Conservation (phyloP, 2,888 invertebrate species). For the Apodemia hepburni region DNA sequence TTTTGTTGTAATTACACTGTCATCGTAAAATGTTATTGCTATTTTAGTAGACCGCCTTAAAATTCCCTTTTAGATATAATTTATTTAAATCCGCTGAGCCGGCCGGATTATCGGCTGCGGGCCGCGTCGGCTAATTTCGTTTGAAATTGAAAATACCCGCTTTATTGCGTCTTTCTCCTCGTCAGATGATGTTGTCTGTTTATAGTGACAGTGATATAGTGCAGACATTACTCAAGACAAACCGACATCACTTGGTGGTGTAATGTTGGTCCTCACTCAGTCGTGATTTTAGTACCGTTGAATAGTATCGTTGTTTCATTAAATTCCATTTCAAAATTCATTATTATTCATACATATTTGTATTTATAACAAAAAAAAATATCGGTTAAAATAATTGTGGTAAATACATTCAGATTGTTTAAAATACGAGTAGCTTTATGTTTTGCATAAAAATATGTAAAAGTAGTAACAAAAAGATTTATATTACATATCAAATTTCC, state of each 20-base stretch:
- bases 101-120: constrained; percentile 8
- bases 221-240: background rate
- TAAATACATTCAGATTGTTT: too few relatives aligned
- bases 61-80: constrained; percentile 7
- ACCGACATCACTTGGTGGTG: background rate
- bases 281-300: too few relatives aligned
- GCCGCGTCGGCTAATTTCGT: constrained; percentile 7
- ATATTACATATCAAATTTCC: too few relatives aligned
- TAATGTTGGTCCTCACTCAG: too few relatives aligned
- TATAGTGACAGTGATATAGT: constrained; percentile 6
- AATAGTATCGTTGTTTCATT: too few relatives aligned
- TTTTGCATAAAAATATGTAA: too few relatives aligned
- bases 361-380: too few relatives aligned
- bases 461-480: too few relatives aligned
- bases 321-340: too few relatives aligned
- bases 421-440: too few relatives aligned
- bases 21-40: constrained; percentile 5
- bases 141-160: constrained; percentile 15
- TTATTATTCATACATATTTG: too few relatives aligned
- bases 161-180: constrained; percentile 4
- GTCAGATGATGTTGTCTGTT: constrained; percentile 7
- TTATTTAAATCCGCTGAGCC: constrained; percentile 12
- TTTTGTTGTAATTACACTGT: constrained; percentile 7
- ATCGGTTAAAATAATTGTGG: too few relatives aligned
- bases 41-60: background rate